Base-by-base conservation (phyloP, 1,140 invertebrate genomes). In the Colletes gigas region DNA sequence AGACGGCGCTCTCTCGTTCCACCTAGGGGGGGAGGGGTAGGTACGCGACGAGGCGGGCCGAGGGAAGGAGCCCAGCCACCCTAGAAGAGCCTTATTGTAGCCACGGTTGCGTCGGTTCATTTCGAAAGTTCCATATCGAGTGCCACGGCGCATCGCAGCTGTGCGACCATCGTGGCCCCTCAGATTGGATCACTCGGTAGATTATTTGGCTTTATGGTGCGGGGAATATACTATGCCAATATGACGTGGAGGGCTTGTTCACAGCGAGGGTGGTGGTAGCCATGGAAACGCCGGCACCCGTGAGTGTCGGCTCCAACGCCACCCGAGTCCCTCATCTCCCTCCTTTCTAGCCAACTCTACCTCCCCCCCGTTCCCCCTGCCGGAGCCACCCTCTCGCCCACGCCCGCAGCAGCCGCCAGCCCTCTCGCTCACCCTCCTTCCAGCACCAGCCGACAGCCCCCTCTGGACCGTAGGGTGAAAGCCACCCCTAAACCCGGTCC, bases 241-340 rank as follows among this genome's bases (percentile, higher is more conserved):
- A 93, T 93, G 91, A 93, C 90, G 93, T 92, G 86, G 92, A 93
- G 92, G 92, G 92, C 91, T 93, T 93, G 92, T 93, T 93, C 93
- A 93, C 92, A 93, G 92, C 92, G 92, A 88, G 86, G 86, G 86
- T 88, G 93, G 93, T 92, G 86, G 94, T 94, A 89, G 93, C 93
- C 91, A 94, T 93, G 93, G 94, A 91, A 90, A 94, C 94, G 90
- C 90, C 93, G 93, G 93, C 94, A 93, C 94, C 93, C 91, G 93
- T 92, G 91, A 94, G 94, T 93, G 94, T 93, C 94, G 94, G 91
- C 94, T 94, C 94, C 94, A 93, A 93, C 93, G 92, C 93, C 92
- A 92, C 89, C 91, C 91, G 90, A 93, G 91, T 91, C 91, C 88
- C 91, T 90, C 89, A 83, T 89, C 94, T 93, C 93, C 92, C 89